phyloP scores from a whole-genome alignment of 2,113 vertebrate genomes.

The Cyanoramphus novaezelandiae region DNA sequence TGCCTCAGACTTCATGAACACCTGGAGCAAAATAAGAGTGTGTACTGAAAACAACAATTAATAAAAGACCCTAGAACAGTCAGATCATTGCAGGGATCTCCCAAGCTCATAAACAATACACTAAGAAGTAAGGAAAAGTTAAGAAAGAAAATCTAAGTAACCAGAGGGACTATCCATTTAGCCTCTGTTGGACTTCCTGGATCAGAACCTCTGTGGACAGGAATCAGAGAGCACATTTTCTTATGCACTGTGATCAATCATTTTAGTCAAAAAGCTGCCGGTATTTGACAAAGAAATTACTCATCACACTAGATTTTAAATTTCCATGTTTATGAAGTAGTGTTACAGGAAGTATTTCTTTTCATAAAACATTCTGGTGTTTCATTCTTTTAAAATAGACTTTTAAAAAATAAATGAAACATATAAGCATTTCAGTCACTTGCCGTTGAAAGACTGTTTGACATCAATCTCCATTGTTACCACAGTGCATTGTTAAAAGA shows the following conservation, averaged over 20 bases:
- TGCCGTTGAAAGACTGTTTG: background rate
- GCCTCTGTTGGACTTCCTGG: background rate
- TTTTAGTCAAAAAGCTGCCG: background rate
- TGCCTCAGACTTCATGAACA: background rate
- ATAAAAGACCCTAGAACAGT: constrained; percentile 10
- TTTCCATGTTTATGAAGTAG: background rate
- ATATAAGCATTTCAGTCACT: background rate
- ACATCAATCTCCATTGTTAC: background rate
- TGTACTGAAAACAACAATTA: background rate
- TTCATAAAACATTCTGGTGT: background rate
- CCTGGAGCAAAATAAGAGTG: background rate
- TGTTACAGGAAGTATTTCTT: background rate
- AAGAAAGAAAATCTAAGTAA: background rate
- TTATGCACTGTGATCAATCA: background rate
- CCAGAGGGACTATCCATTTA: background rate
- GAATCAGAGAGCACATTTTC: background rate
- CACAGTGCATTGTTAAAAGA: background rate
- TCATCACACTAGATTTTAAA: background rate
- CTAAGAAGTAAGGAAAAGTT: background rate
- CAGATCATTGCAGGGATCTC: background rate
- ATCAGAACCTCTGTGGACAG: background rate
- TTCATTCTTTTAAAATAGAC: background rate
- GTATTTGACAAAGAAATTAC: background rate
- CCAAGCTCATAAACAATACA: background rate
- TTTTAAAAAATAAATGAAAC: background rate